Conservation (phyloP, 2,113 vertebrate genomes). For the Sinocyclocheilus grahami region DNA sequence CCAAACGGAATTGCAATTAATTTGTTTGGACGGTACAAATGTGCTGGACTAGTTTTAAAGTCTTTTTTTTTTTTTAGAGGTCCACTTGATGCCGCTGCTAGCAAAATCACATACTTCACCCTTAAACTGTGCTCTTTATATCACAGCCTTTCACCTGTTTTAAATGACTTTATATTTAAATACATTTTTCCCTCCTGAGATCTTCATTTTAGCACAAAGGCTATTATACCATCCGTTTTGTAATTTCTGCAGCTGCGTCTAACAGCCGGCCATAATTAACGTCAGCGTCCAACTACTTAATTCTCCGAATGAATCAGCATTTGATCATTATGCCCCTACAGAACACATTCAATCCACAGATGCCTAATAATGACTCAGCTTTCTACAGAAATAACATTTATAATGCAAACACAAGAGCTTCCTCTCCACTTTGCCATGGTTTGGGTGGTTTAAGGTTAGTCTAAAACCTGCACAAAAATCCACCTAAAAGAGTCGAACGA, state of each 20-base stretch:
- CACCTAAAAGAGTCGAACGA: not conserved
- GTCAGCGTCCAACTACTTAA: slow-evolving; percentile 27
- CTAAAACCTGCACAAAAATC: not conserved
- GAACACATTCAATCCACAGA: slow-evolving; percentile 32
- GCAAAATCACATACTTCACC: not conserved
- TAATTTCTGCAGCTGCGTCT: slow-evolving; percentile 24
- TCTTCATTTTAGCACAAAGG: slow-evolving; percentile 6
- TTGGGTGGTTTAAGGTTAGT: not conserved
- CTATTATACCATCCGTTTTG: slow-evolving; percentile 26
- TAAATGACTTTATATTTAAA: slow-evolving; percentile 7
- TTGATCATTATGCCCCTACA: slow-evolving; percentile 16
- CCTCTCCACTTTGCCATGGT: too few species aligned
- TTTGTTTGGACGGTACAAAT: not conserved
- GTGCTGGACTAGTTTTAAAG: too few species aligned
- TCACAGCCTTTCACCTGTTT: not conserved
- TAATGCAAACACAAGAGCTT: not conserved
- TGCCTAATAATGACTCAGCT: slow-evolving; percentile 33
- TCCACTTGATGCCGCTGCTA: not conserved
- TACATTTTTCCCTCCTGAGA: slow-evolving; percentile 19
- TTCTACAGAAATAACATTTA: slow-evolving; percentile 28
- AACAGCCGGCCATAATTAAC: slow-evolving; percentile 35
- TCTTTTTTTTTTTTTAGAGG: too few species aligned
- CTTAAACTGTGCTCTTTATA: not conserved
- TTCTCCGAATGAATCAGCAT: slow-evolving; percentile 37
- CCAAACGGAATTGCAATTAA: not conserved